These are phyloP conservation scores for Strongylocentrotus purpuratus DNA, from an alignment of 35 echinoderm and acorn worm genomes.

Conservation along the genomic window DNA sequence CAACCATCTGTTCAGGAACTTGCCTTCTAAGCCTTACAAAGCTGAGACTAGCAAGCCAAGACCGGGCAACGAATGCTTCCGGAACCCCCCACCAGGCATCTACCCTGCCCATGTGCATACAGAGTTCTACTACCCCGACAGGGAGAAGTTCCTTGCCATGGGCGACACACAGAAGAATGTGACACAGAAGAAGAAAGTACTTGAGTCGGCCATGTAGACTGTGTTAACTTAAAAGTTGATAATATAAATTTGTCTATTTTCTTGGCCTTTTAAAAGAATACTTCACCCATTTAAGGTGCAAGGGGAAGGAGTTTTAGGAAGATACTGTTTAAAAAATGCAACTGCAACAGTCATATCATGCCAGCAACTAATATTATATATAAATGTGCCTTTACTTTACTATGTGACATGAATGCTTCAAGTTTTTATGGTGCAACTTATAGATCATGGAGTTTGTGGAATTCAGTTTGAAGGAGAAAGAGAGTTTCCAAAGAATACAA, in stretches of 20 bases:
- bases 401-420: background rate
- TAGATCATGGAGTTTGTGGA: background rate
- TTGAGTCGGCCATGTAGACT: constrained; percentile 12
- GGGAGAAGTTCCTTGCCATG: constrained; percentile 70
- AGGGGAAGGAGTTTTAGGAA: background rate
- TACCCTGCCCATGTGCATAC: constrained; percentile 74
- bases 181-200: constrained; percentile 42
- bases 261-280: background rate
- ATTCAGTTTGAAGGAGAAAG: background rate
- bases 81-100: constrained; percentile 82
- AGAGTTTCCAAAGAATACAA: background rate
- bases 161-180: background rate
- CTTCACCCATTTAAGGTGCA: background rate
- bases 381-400: background rate
- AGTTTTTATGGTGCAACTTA: background rate
- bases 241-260: background rate
- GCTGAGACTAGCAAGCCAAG: constrained; percentile 51
- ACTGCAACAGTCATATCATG: background rate
- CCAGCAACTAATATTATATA: background rate
- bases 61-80: constrained; percentile 84
- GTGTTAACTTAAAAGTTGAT: background rate
- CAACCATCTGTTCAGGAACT: constrained; percentile 77
- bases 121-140: constrained; percentile 92
- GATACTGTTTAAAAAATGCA: background rate
- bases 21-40: constrained; percentile 49